These are phyloP conservation scores for Andrena bucephala DNA, from an alignment of 2,888 invertebrate species.

Conservation along the genomic window DNA sequence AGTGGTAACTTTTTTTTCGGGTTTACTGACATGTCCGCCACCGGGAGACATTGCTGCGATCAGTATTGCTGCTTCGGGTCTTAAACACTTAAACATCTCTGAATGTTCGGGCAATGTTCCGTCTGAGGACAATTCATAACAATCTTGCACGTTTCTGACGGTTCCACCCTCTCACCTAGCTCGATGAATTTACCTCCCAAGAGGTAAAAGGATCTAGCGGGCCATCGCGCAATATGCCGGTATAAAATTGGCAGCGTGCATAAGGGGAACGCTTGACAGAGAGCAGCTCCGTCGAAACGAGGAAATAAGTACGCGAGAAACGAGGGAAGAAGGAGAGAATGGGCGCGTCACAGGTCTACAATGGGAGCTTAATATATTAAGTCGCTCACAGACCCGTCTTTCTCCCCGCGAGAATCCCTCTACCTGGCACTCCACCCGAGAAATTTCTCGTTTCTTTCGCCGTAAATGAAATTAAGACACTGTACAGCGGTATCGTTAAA, in stretches of 20 bases:
- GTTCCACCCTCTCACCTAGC: not conserved
- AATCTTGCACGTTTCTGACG: not conserved
- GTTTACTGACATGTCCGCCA: not conserved
- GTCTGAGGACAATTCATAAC: not conserved
- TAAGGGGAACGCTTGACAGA: constrained; percentile 27
- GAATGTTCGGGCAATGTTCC: not conserved
- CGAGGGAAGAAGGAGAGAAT: constrained; percentile 37
- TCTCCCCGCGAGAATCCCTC: not conserved
- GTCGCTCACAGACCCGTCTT: constrained; percentile 1
- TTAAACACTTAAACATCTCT: not conserved
- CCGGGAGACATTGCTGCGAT: not conserved
- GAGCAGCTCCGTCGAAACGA: constrained; percentile 26
- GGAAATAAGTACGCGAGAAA: constrained; percentile 50
- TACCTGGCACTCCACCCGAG: not conserved
- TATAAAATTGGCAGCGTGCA: constrained; percentile 24
- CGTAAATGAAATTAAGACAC: constrained; percentile 35
- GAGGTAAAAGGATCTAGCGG: not conserved
- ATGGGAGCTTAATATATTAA: constrained; percentile 39
- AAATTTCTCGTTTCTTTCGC: constrained; percentile 5
- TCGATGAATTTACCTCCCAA: not conserved
- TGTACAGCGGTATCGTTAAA: not conserved
- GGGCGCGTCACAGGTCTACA: constrained; percentile 2
- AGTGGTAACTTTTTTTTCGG: constrained; percentile 1
- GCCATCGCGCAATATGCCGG: constrained; percentile 19
- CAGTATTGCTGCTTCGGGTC: not conserved